These are phyloP conservation scores for Callyntrura sp. DNA, from an alignment of 2,888 invertebrate species.

Conservation along the genomic window DNA sequence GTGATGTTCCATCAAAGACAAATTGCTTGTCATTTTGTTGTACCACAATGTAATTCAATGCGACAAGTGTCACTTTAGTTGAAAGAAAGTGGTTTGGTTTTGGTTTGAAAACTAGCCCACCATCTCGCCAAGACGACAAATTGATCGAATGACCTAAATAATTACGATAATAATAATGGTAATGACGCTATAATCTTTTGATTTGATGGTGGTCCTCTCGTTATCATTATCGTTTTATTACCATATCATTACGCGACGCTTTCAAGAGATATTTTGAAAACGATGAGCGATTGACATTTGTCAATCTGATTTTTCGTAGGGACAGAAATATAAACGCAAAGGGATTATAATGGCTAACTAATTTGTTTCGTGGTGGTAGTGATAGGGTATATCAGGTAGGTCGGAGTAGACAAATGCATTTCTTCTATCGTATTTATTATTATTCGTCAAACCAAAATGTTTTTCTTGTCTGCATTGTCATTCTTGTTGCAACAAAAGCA, in stretches of 20 bases:
- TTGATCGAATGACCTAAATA: slow-evolving; percentile 64
- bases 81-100: neutral
- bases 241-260: too few species aligned
- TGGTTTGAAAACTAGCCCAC: neutral
- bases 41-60: slow-evolving; percentile 12
- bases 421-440: too few species aligned
- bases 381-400: neutral
- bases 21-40: slow-evolving; percentile 68
- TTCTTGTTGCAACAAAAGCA: too few species aligned
- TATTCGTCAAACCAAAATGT: too few species aligned
- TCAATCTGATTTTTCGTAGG: slow-evolving; percentile 62
- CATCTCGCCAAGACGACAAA: slow-evolving; percentile 40
- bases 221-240: neutral
- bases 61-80: slow-evolving; percentile 38
- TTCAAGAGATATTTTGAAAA: slow-evolving; percentile 12
- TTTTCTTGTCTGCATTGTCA: too few species aligned
- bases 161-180: neutral
- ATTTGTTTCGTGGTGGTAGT: slow-evolving; percentile 17
- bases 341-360: neutral
- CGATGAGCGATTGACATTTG: slow-evolving; percentile 76
- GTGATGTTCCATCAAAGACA: slow-evolving; percentile 49
- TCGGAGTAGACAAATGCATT: neutral
- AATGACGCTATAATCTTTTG: neutral
- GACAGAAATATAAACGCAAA: slow-evolving; percentile 1
- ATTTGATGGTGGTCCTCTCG: slow-evolving; percentile 46